Conservation (phyloP, 1,140 invertebrate genomes). For the Battus philenor region DNA sequence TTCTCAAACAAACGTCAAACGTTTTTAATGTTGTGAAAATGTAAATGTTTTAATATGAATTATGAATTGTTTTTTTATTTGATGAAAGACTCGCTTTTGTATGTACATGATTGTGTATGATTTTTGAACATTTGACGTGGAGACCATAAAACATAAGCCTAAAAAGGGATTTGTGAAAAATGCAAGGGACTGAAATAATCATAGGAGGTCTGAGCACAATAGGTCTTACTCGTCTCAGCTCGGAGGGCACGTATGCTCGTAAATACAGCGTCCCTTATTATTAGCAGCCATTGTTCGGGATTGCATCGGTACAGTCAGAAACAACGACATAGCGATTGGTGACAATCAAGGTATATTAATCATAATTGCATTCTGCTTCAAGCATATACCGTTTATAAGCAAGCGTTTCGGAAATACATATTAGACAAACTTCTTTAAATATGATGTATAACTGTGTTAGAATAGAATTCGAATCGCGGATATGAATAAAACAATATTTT, state of each 20-base stretch:
- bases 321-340: conserved; percentile 19
- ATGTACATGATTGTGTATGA: no score
- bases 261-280: conserved; percentile 73
- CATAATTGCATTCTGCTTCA: neutral
- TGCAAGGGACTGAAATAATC: conserved; percentile 66
- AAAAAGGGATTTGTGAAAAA: conserved; percentile 63
- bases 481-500: no score
- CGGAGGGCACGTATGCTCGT: conserved; percentile 70
- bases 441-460: no score
- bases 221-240: conserved; percentile 60
- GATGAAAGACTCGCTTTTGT: no score
- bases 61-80: no score
- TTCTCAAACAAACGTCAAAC: no score
- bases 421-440: no score
- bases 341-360: neutral
- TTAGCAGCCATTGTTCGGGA: conserved; percentile 70
- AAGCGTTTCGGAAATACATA: no score
- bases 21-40: no score
- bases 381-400: neutral
- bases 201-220: conserved; percentile 73
- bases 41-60: no score
- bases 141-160: conserved; percentile 52
- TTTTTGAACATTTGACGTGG: neutral
- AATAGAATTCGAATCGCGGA: no score
- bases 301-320: conserved; percentile 51